Conservation (phyloP, 2,113 vertebrate genomes). For the Anolis carolinensis region DNA sequence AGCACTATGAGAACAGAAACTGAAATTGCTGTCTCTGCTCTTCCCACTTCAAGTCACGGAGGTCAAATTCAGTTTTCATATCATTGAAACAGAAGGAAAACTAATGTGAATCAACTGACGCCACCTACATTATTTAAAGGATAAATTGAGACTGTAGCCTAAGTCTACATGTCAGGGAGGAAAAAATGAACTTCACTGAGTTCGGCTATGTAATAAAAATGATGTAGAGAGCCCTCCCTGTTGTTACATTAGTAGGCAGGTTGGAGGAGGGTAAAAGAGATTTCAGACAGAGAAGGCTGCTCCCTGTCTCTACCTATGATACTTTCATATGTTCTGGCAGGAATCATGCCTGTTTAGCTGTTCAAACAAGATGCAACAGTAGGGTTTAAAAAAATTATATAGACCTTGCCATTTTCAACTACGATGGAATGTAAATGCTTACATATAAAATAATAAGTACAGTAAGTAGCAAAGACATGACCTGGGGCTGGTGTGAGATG, state of each 20-base stretch:
- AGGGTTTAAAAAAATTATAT: background rate
- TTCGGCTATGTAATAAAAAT: constrained; percentile 69
- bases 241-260: constrained; percentile 50
- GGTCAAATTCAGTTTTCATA: constrained; percentile 72
- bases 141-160: constrained; percentile 67
- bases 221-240: constrained; percentile 64
- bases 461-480: background rate
- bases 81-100: constrained; percentile 70
- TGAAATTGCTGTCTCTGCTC: constrained; percentile 66
- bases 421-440: background rate
- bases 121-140: constrained; percentile 72
- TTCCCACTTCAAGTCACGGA: constrained; percentile 61
- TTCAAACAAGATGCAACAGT: background rate
- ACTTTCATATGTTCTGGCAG: background rate
- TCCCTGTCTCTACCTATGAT: constrained; percentile 36
- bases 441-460: background rate
- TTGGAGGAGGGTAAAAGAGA: constrained; percentile 30
- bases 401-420: background rate
- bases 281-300: constrained; percentile 41
- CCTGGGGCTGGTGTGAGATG: background rate
- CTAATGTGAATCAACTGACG: constrained; percentile 69
- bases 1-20: constrained; percentile 45
- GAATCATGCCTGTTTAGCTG: background rate
- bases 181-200: constrained; percentile 68
- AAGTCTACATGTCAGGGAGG: constrained; percentile 68